These are phyloP conservation scores for Labeo calbasu DNA, from an alignment of 2,797 vertebrate genomes.

Conservation along the genomic window DNA sequence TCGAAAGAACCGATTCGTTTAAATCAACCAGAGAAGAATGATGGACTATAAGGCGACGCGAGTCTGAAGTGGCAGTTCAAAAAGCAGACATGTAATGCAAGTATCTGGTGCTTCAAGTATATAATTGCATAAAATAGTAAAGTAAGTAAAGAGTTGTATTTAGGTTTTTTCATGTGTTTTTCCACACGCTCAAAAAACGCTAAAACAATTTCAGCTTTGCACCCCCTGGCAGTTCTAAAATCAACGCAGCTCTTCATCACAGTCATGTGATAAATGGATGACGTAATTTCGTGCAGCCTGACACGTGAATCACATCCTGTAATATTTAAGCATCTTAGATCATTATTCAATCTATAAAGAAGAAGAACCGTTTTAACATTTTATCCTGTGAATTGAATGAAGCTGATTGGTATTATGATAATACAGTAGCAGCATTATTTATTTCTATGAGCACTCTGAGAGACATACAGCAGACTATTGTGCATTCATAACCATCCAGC, in stretches of 20 bases:
- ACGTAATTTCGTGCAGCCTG: conserved; percentile 82
- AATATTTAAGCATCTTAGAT: conserved; percentile 18
- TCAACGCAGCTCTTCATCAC: conserved; percentile 53
- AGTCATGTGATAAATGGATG: conserved; percentile 64
- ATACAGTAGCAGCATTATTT: neutral
- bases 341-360: neutral
- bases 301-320: conserved; percentile 63
- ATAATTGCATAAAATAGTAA: neutral
- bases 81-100: neutral
- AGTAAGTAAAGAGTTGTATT: neutral
- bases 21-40: neutral
- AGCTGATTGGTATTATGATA: neutral
- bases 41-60: neutral
- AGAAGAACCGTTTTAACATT: neutral
- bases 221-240: conserved; percentile 6
- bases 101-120: neutral
- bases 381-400: neutral
- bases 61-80: neutral
- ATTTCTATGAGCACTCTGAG: neutral
- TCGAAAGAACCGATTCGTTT: neutral
- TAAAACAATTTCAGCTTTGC: conserved; percentile 12
- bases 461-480: conserved; percentile 10
- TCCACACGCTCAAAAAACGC: neutral
- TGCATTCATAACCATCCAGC: conserved; percentile 15
- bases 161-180: neutral